Evolutionary conservation across 2,113 vertebrate genomes (phyloP).

Genomic region (Gymnocephalus cernua): DNA sequence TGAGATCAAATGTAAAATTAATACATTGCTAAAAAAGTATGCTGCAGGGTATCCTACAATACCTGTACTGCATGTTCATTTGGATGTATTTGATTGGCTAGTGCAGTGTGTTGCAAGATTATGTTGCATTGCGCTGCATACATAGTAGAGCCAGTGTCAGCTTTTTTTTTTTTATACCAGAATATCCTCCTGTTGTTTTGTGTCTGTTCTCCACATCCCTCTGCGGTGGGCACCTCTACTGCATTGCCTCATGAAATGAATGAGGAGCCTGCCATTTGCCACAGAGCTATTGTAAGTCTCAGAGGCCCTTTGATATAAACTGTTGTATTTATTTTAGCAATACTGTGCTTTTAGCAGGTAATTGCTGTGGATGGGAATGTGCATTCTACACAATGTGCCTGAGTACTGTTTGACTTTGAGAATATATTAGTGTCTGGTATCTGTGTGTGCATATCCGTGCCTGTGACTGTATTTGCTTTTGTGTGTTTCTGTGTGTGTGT

Average conservation of each 20-base stretch:
- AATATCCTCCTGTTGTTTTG: neutral
- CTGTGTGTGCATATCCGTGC: conserved; percentile 1
- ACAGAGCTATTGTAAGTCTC: neutral
- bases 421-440: neutral
- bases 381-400: neutral
- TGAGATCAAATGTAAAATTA: neutral
- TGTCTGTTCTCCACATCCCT: neutral
- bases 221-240: neutral
- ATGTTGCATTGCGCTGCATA: conserved; percentile 5
- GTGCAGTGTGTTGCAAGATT: neutral
- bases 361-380: neutral
- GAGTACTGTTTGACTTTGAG: neutral
- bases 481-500: neutral
- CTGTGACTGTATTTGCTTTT: conserved; percentile 22
- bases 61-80: neutral
- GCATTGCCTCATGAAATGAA: conserved; percentile 19
- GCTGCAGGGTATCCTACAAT: neutral
- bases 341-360: neutral
- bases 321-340: neutral
- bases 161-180: neutral
- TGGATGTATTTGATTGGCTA: neutral
- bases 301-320: neutral
- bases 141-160: neutral
- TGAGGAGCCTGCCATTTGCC: neutral
- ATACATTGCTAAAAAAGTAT: neutral